Conservation (phyloP, 2,113 vertebrate genomes). For the Kryptolebias marmoratus region DNA sequence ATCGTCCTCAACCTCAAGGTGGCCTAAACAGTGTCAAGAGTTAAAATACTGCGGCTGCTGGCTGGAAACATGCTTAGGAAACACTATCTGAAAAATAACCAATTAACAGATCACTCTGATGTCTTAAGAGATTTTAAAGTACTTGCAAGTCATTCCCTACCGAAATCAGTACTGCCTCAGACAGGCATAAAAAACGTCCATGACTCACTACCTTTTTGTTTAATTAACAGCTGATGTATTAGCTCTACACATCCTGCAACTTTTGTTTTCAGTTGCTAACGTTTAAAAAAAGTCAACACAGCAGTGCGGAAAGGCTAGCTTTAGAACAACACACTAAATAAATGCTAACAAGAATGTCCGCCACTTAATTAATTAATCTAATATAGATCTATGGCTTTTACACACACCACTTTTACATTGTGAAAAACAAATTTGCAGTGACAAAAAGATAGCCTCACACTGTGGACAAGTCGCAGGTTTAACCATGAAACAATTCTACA, state of each 20-base stretch:
- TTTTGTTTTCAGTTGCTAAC: not conserved
- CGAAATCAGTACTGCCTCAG: slow-evolving; percentile 21
- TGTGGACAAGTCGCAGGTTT: no score
- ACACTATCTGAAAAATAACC: not conserved
- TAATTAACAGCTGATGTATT: not conserved
- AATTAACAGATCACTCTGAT: slow-evolving; percentile 1
- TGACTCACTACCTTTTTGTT: no score
- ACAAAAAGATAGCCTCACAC: no score
- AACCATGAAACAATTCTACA: no score
- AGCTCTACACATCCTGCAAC: not conserved
- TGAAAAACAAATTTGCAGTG: no score
- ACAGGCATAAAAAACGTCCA: no score
- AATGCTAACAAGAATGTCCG: no score
- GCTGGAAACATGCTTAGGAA: slow-evolving; percentile 88
- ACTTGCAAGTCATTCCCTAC: not conserved
- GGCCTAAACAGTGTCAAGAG: slow-evolving; percentile 91
- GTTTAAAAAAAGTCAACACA: not conserved
- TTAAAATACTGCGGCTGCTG: slow-evolving; percentile 88
- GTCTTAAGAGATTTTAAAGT: not conserved
- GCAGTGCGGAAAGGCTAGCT: not conserved
- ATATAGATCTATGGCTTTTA: no score
- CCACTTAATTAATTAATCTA: no score
- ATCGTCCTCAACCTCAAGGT: slow-evolving; percentile 96
- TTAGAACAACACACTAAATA: not conserved
- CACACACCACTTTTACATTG: no score